Evolutionary conservation across 2,888 invertebrate genomes (phyloP).

Genomic region (Acrocyrtus sp.): DNA sequence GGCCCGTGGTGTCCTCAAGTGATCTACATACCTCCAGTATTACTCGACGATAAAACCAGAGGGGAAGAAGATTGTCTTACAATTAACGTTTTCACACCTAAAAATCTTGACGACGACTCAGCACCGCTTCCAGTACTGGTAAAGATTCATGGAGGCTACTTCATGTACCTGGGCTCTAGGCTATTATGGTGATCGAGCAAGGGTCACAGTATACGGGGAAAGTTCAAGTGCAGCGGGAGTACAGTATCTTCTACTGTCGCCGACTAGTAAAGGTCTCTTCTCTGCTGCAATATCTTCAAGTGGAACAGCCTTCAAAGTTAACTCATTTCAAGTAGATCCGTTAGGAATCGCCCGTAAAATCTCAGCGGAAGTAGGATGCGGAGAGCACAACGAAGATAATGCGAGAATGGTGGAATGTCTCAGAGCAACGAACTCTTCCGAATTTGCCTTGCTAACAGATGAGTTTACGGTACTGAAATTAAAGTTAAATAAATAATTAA

Average conservation of each 20-base stretch:
- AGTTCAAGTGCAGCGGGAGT: background rate
- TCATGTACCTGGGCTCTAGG: conserved; percentile 18
- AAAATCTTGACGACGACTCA: background rate
- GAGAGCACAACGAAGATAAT: background rate
- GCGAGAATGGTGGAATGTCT: conserved; percentile 20
- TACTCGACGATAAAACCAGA: background rate
- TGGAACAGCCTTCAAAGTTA: conserved; percentile 28
- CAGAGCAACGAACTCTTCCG: background rate
- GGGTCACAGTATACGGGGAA: background rate
- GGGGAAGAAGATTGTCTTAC: conserved; percentile 27
- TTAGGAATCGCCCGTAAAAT: background rate
- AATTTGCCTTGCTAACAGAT: conserved; percentile 3
- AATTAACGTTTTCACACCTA: conserved; percentile 21
- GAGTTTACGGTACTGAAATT: conserved; percentile 17
- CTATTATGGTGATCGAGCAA: background rate
- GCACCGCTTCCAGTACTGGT: conserved; percentile 19
- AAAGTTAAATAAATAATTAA: background rate
- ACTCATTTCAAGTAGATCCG: conserved; percentile 8
- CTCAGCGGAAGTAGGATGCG: conserved; percentile 18
- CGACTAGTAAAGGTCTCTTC: conserved; percentile 14
- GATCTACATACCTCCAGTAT: background rate
- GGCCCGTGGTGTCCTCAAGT: conserved; percentile 22
- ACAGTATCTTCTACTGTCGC: conserved; percentile 25
- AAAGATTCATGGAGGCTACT: conserved; percentile 27
- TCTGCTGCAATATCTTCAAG: conserved; percentile 35